These are phyloP conservation scores for Diarsia mendica DNA, from an alignment of 2,888 invertebrate species.

Conservation along the genomic window DNA sequence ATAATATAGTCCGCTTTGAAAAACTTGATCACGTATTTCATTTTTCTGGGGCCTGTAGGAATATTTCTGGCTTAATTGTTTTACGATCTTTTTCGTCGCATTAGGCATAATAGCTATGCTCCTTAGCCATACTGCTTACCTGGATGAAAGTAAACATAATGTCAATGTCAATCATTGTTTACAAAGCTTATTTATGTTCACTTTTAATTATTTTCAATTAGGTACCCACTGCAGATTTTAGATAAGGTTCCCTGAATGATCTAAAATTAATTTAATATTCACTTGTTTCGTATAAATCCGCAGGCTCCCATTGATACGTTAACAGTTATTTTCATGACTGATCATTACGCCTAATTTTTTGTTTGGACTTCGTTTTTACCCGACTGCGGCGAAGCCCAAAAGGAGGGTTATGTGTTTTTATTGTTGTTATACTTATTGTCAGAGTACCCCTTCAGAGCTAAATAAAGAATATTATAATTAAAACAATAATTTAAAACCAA, in stretches of 20 bases:
- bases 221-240: background rate
- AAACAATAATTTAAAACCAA: background rate
- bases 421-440: background rate
- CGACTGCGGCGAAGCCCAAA: no score
- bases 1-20: background rate
- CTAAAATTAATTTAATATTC: background rate
- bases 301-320: background rate
- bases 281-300: background rate
- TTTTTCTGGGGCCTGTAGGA: background rate
- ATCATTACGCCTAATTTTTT: background rate
- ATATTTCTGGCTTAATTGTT: background rate
- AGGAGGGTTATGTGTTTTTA: no score
- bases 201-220: background rate
- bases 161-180: background rate
- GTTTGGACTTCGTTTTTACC: background rate
- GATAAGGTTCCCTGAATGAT: background rate
- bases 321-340: background rate
- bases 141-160: background rate
- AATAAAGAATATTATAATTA: background rate
- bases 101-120: background rate
- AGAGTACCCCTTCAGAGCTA: background rate
- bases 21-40: background rate
- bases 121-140: background rate
- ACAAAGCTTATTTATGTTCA: background rate
- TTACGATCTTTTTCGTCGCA: background rate